Base-by-base conservation (phyloP, 2,888 invertebrate species). In the Entomobrya multifasciata region DNA sequence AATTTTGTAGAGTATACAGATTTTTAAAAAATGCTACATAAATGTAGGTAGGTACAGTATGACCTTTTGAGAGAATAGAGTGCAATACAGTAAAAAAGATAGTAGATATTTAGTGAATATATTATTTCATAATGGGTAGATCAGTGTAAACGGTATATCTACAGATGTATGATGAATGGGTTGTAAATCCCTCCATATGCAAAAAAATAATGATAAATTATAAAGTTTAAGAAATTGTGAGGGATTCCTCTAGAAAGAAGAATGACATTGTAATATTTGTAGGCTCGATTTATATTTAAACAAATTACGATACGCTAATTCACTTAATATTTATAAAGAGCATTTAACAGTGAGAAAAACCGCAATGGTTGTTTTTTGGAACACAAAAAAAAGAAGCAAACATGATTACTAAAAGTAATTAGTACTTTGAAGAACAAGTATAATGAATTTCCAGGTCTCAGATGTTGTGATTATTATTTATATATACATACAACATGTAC, bases 401-500 rank as follows among this genome's bases (percentile, higher is more conserved):
- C 5, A 20, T 2, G 17, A 25, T 13, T 70, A 27, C 0, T 41
- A 47, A 20, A 44, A 11, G n/a, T 13, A 15, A 49, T 13, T 17
- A 30, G 47, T 47, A 20, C 25, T 70, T 27, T 65, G 30, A n/a
- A 11, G 6, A 70, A 70, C 70, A 49, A 70, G 27, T 36, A 36
- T 36, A 44, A 47, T 20, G 47, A 52, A 74, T 62, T 72, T 78
- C 47, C 67, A 79, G 79, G 78, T 85, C 85, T 85, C 85, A 72
- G 72, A 85, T 72, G 85, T 85, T 85, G 85, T 85, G 85, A 85
- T 85, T 85, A 60, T n/a, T 36, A 36, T 36, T 36, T 55, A 77
- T n/a, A 8, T 52, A 74, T 36, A 36, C 8, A 36, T 36, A 36
- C 4, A 36, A 36, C 4, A 36, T 36, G 36, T 8, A 52, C 25